phyloP scores from a whole-genome alignment of 2,113 vertebrate genomes.

The Ceyx melanurus region DNA sequence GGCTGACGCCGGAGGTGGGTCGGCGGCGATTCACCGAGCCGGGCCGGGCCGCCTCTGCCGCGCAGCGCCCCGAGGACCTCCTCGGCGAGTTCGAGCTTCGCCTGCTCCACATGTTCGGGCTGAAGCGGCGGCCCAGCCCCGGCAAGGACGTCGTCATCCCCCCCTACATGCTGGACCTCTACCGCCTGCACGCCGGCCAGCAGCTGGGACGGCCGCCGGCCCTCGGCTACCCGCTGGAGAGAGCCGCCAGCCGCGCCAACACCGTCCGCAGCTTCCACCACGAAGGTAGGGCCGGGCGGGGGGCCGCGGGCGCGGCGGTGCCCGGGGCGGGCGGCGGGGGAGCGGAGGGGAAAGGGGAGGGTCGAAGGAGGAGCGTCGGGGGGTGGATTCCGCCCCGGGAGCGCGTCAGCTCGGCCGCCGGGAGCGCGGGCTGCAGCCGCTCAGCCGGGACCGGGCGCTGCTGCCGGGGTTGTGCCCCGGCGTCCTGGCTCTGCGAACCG shows the following conservation, averaged over 20 bases:
- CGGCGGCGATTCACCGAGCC: constrained; percentile 87
- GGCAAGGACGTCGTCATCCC: constrained; percentile 91
- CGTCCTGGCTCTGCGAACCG: not conserved
- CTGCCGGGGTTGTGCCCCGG: not conserved
- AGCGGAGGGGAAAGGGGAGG: not conserved
- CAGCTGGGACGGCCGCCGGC: constrained; percentile 73
- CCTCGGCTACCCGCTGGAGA: constrained; percentile 86
- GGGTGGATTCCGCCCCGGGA: not conserved
- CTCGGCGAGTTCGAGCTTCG: constrained; percentile 92
- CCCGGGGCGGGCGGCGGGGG: not conserved
- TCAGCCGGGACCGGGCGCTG: not conserved
- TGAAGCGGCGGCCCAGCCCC: constrained; percentile 91
- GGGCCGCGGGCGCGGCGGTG: not conserved
- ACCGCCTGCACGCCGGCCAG: constrained; percentile 90
- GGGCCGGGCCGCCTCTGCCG: constrained; percentile 75
- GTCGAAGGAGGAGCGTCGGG: constrained; percentile 21
- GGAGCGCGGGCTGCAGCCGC: not conserved
- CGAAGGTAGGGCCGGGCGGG: constrained; percentile 82
- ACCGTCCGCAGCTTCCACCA: constrained; percentile 98
- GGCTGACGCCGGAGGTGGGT: constrained; percentile 92
- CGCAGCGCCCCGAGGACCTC: constrained; percentile 86
- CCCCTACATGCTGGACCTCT: constrained; percentile 95
- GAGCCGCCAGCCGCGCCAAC: constrained; percentile 91
- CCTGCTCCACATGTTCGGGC: constrained; percentile 94
- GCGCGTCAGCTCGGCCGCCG: not conserved